Percentiles rank a stretch among this genome's conserved stretches.
phyloP scores from a whole-genome alignment of 2,113 vertebrate species.

The Toxotes chatareus region DNA sequence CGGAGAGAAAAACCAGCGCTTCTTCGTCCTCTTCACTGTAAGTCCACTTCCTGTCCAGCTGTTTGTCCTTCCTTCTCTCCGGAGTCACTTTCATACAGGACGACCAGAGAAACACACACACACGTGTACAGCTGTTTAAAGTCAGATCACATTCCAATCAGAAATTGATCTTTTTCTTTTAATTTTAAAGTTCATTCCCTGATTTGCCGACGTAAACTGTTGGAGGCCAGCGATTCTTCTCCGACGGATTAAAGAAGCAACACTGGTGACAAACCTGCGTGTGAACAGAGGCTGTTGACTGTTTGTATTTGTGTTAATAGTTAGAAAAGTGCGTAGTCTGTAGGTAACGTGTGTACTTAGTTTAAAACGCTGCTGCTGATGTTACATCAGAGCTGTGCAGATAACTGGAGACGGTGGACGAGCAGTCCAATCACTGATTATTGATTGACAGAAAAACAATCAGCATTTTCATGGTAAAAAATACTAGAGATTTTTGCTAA shows the following conservation, averaged over 20 bases:
- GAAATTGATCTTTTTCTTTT: neutral
- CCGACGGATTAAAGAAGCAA: neutral
- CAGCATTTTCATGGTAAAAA: too few species aligned
- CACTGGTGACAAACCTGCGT: constrained; percentile 19
- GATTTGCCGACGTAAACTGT: neutral
- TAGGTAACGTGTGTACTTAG: too few species aligned
- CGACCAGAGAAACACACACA: too few species aligned
- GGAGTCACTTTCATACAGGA: neutral
- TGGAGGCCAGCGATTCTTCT: neutral
- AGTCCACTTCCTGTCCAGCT: neutral
- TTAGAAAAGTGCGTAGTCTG: neutral
- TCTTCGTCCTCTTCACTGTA: constrained; percentile 57
- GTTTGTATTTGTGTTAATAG: neutral
- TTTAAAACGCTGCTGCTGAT: too few species aligned
- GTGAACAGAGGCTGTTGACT: constrained; percentile 8
- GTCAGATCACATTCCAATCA: neutral
- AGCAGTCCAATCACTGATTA: too few species aligned
- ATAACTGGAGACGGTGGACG: too few species aligned
- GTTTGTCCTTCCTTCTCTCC: neutral
- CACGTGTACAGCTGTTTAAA: neutral
- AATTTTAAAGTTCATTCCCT: neutral
- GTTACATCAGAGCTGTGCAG: too few species aligned
- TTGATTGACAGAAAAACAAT: too few species aligned
- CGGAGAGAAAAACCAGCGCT: constrained; percentile 55
- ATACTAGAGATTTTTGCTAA: too few species aligned